These are phyloP conservation scores for Cynaeus angustus DNA, from an alignment of 2,888 invertebrate genomes.

Conservation along the genomic window DNA sequence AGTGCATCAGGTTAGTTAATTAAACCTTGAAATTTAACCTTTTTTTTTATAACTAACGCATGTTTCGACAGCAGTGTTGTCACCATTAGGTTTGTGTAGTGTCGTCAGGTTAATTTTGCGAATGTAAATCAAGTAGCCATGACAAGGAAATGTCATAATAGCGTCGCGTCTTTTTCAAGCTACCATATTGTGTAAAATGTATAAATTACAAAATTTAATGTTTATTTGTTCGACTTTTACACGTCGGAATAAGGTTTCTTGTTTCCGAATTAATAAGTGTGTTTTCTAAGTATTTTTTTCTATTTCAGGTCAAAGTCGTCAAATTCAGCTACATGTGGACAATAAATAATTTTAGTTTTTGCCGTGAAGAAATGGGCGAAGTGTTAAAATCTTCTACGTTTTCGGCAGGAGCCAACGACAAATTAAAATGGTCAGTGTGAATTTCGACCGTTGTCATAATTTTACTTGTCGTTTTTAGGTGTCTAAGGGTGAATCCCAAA, in stretches of 20 bases:
- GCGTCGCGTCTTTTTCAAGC: neutral
- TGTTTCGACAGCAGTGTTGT: no score
- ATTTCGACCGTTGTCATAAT: neutral
- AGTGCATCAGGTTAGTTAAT: no score
- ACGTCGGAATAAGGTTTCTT: constrained; percentile 22
- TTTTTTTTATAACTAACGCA: no score
- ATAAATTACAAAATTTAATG: constrained; percentile 30
- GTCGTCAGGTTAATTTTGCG: neutral
- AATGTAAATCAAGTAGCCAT: neutral
- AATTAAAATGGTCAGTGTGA: constrained; percentile 91
- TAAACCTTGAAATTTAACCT: no score
- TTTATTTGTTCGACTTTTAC: constrained; percentile 32
- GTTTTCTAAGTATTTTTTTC: constrained; percentile 6
- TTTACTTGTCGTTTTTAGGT: constrained; percentile 76
- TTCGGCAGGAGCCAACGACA: constrained; percentile 99
- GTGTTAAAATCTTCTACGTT: constrained; percentile 99
- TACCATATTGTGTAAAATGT: constrained; percentile 25
- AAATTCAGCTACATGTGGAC: constrained; percentile 99
- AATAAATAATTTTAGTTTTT: constrained; percentile 99
- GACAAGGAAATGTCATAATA: constrained; percentile 2
- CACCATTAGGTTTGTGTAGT: no score
- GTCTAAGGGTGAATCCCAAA: constrained; percentile 99
- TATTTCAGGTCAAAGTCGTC: constrained; percentile 97
- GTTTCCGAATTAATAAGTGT: neutral
- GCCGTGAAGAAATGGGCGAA: constrained; percentile 99